phyloP scores from a whole-genome alignment of 1,140 invertebrate species.

The Drosophila micromelanica region DNA sequence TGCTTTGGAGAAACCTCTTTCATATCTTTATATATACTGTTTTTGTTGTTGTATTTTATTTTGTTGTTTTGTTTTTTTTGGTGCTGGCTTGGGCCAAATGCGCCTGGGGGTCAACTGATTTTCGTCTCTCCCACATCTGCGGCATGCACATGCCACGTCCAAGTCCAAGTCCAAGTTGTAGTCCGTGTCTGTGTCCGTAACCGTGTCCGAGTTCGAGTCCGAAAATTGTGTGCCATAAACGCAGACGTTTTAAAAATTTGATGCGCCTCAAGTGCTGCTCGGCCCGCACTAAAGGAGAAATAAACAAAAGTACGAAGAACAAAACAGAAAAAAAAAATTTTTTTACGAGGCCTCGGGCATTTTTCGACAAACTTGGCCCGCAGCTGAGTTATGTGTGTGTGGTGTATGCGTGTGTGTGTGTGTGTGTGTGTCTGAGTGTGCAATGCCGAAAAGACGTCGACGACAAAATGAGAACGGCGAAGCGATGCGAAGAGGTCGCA shows the following conservation, averaged over 20 bases:
- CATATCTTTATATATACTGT: neutral
- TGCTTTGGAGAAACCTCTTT: constrained; percentile 51
- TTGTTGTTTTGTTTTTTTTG: constrained; percentile 17
- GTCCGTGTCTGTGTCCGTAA: constrained; percentile 13
- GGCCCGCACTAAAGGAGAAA: constrained; percentile 77
- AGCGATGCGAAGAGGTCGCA: constrained; percentile 45
- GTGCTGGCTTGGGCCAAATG: constrained; percentile 60
- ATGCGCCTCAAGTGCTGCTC: constrained; percentile 74
- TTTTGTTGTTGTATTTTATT: constrained; percentile 27
- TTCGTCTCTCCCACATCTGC: constrained; percentile 72
- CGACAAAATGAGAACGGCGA: constrained; percentile 42
- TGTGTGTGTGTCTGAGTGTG: constrained; percentile 27
- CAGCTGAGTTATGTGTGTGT: constrained; percentile 76
- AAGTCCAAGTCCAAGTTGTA: constrained; percentile 28
- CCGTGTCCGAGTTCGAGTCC: constrained; percentile 32
- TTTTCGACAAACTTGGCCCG: constrained; percentile 77
- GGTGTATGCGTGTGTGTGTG: constrained; percentile 12
- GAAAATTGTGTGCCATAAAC: constrained; percentile 82
- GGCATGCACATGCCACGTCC: constrained; percentile 64
- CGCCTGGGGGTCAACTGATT: constrained; percentile 70
- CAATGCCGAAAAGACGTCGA: constrained; percentile 42
- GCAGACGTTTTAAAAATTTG: constrained; percentile 81
- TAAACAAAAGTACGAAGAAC: constrained; percentile 81
- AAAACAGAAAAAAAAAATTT: constrained; percentile 67
- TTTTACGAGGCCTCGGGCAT: constrained; percentile 56